Evolutionary conservation across 1,140 invertebrate genomes (phyloP), one percentile per base, ranked within the genome.

Genomic region (Metaphire vulgaris): DNA sequence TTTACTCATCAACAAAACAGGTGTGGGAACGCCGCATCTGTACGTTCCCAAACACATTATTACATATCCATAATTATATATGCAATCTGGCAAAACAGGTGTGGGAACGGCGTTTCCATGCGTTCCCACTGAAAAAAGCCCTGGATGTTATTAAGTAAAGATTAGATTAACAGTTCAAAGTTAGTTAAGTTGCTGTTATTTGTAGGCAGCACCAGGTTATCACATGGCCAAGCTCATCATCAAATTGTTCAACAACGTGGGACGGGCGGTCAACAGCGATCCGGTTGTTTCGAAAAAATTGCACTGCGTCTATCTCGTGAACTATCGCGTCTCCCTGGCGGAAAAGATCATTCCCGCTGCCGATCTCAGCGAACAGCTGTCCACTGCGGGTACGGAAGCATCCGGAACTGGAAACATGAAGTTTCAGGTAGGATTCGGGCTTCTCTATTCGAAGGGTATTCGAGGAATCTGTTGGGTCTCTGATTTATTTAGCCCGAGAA

Each of bases 311-410:
- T 99, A 90, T 87, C 88, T 99, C 82, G 96, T 98, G 87, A 99
- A 99, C 87, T 99, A 99, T 86, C 89, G 96, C 73, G 97, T 99
- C 0, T 97, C 96, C 0, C 88, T 98, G 80, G 98, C 98, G 30
- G 98, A 99, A 83, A 95, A 95, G 83, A 97, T 99, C 80, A 98
- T 99, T 83, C 98, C 97, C 0, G 97, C 97, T 2, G 94, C 97
- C 30, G 98, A 99, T 89, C 89, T 99, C 33, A 97, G 94, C 80
- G 92, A 99, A 86, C 97, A 99, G 87, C 97, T 98, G 82, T 97
- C 95, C 0, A 95, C 94, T 31, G 96, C 96, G 80, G 98, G 98
- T 74, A 99, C 97, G 1, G 98, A 99, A 85, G 98, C 98, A 0
- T 99, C 94, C 33, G 96, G 96, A 69, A 95, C 93, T n/a, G n/a